Conservation (phyloP, 2,888 invertebrate species). For the Fragum whitleyi region DNA sequence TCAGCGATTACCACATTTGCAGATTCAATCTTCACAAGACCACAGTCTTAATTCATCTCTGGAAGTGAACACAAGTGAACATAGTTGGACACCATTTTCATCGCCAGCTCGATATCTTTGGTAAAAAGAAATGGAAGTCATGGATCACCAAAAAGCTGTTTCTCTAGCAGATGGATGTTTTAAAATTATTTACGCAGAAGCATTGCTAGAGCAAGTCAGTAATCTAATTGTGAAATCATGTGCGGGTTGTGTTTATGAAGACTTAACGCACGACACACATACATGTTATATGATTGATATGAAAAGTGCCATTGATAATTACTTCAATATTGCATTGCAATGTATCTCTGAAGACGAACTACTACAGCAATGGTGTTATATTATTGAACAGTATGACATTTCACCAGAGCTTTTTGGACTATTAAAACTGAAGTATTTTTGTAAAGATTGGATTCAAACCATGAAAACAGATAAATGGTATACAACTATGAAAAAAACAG, state of each 20-base stretch:
- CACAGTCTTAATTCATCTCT: not conserved
- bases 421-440: constrained; percentile 19
- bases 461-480: constrained; percentile 24
- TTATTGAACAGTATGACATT: constrained; percentile 5
- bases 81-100: not conserved
- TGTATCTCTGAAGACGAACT: not conserved
- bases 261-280: constrained; percentile 42
- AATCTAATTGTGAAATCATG: constrained; percentile 38
- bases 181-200: not conserved
- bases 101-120: not conserved
- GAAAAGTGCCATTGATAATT: constrained; percentile 28
- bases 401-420: constrained; percentile 22
- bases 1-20: not conserved
- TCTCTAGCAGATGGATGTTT: not conserved
- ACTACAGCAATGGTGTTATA: constrained; percentile 15
- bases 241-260: constrained; percentile 31
- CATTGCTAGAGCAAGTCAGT: constrained; percentile 5
- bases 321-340: constrained; percentile 37
- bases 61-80: not conserved
- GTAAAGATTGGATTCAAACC: constrained; percentile 29
- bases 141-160: constrained; percentile 7
- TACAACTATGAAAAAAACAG: not conserved
- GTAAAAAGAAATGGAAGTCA: not conserved
- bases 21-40: not conserved
- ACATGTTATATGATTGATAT: constrained; percentile 33